A percentile compares a stretch with the other conserved stretches of the same genome.
These are phyloP conservation scores for Hycleus cichorii DNA, from an alignment of 1,140 invertebrate genomes.

Conservation along the genomic window DNA sequence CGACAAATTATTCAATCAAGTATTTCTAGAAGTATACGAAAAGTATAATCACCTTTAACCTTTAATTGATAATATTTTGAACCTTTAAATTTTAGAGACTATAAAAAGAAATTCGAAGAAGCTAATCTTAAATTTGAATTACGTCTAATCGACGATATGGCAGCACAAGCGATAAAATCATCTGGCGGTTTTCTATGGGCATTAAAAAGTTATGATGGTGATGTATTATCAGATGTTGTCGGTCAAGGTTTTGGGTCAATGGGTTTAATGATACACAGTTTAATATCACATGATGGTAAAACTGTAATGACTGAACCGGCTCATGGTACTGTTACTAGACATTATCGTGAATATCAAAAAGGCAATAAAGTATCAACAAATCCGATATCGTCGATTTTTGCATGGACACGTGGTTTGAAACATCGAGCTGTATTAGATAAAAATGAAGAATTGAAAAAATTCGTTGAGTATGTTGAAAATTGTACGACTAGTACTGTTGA, in stretches of 20 bases:
- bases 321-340: slow-evolving; percentile 92
- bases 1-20: slow-evolving; percentile 65
- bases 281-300: slow-evolving; percentile 89
- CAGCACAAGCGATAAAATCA: slow-evolving; percentile 66
- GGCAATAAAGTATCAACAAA: slow-evolving; percentile 95
- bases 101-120: slow-evolving; percentile 55
- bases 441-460: slow-evolving; percentile 65
- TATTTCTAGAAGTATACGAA: slow-evolving; percentile 62
- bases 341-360: slow-evolving; percentile 84
- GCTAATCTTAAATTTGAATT: slow-evolving; percentile 68
- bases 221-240: slow-evolving; percentile 68
- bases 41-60: slow-evolving; percentile 37
- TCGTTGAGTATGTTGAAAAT: slow-evolving; percentile 73
- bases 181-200: slow-evolving; percentile 70
- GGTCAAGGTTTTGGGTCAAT: slow-evolving; percentile 76
- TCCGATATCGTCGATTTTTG: slow-evolving; percentile 96
- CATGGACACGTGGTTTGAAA: slow-evolving; percentile 85
- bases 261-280: slow-evolving; percentile 90
- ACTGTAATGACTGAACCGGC: slow-evolving; percentile 95
- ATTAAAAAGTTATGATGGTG: slow-evolving; percentile 74
- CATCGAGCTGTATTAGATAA: slow-evolving; percentile 88
- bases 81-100: slow-evolving; percentile 44
- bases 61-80: background rate
- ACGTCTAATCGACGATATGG: slow-evolving; percentile 71
- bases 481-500: slow-evolving; percentile 92